These are phyloP conservation scores for Drosophila nigricruria DNA, from an alignment of 2,888 invertebrate genomes.

Conservation along the genomic window DNA sequence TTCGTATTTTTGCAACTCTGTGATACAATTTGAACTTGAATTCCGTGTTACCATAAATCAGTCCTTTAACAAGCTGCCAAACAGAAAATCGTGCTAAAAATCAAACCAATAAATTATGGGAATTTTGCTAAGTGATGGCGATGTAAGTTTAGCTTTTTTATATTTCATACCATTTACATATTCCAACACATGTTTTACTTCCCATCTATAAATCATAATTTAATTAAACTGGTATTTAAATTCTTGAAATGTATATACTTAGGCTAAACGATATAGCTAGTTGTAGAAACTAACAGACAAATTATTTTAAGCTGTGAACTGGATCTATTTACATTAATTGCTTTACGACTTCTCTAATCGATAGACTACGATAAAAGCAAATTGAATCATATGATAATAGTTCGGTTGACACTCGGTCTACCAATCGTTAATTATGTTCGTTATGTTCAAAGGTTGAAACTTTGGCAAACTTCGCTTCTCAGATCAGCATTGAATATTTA, in stretches of 20 bases:
- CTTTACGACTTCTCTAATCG: conserved; percentile 5
- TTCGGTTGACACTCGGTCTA: not conserved
- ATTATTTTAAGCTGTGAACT: not conserved
- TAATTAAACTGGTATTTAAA: conserved; percentile 1
- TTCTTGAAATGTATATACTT: not conserved
- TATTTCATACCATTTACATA: conserved; percentile 24
- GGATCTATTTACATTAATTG: not conserved
- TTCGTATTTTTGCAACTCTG: conserved; percentile 36
- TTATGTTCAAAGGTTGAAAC: not conserved
- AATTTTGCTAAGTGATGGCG: conserved; percentile 82
- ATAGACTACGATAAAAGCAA: not conserved
- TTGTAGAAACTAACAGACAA: not conserved
- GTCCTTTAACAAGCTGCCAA: conserved; percentile 40
- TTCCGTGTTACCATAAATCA: conserved; percentile 46
- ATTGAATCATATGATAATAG: not conserved
- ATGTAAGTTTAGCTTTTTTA: conserved; percentile 74
- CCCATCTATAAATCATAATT: conserved; percentile 24
- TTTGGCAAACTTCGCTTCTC: not conserved
- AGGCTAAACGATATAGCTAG: conserved; percentile 4
- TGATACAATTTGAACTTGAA: conserved; percentile 47
- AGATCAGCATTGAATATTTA: not conserved
- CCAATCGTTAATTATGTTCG: not conserved
- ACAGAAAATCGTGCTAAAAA: conserved; percentile 31
- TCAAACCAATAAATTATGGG: conserved; percentile 73
- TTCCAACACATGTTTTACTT: conserved; percentile 21